Evolutionary conservation across 2,888 invertebrate species (phyloP).

Genomic region (Metallyticus violacea): DNA sequence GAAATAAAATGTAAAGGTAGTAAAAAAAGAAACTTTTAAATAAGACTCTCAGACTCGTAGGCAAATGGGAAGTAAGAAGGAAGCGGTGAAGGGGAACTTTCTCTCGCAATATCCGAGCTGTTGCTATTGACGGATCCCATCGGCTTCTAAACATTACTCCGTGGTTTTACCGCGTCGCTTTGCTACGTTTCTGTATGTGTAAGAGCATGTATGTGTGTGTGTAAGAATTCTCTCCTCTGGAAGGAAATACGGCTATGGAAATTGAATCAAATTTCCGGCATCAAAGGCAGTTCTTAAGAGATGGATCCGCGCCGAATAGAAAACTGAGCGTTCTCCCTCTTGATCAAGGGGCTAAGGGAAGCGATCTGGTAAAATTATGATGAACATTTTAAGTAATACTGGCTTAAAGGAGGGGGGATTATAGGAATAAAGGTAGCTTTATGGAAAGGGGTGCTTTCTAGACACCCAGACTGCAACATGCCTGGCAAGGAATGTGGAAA

Average conservation of each 20-base stretch:
- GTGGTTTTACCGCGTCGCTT: neutral
- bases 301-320: neutral
- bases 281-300: conserved; percentile 14
- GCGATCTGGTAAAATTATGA: neutral
- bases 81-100: neutral
- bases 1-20: neutral
- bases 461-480: no score
- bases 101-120: neutral
- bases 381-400: neutral
- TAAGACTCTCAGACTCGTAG: neutral
- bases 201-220: neutral
- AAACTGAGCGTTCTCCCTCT: neutral
- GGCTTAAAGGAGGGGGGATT: neutral
- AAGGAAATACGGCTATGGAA: conserved; percentile 14
- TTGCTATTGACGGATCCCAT: neutral
- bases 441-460: no score
- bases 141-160: neutral
- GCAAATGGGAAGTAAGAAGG: neutral
- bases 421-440: no score
- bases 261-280: conserved; percentile 24
- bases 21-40: neutral
- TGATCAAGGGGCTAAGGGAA: neutral
- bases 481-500: no score
- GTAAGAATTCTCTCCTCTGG: neutral
- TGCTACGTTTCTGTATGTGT: neutral